Evolutionary conservation across 1,140 invertebrate genomes (phyloP), one percentile per base, ranked within the genome.

Genomic region (Panagrolaimus sp.): DNA sequence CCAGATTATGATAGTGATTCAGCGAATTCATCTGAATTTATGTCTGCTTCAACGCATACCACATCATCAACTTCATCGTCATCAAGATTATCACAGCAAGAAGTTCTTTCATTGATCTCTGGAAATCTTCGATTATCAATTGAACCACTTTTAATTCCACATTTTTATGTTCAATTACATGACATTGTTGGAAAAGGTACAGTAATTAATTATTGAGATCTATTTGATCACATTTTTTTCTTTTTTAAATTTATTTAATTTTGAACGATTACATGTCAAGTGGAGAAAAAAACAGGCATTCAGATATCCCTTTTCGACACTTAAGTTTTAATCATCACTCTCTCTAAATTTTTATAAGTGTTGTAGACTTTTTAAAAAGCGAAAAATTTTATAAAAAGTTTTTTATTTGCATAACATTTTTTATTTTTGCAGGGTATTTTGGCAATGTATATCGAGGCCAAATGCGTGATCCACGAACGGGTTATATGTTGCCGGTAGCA

Each of bases 401-500:
- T 55, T 15, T 55, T 26, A 24, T 17, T 55, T 17, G 15, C 14
- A 9, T 55, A 9, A 24, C 7, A 1, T 12, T 55, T 64, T 9
- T 64, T 9, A 7, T 38, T 38, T 38, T 48, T 74, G 66, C 67
- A 79, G 77, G 77, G n/a, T 78, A 78, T 63, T 78, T 78, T 65
- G 77, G 77, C 9, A 73, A 78, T 71, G 77, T 78, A 10, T 78
- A 78, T 68, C 44, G 72, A 67, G 77, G 77, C 6, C 32, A 67
- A 28, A 67, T 79, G 62, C 74, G 72, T 12, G 74, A 79, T 65
- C 71, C 74, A 5, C 58, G 43, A 12, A 73, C 62, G 14, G 26
- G 76, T 21, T 52, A 64, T n/a, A 32, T 15, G 15, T 62, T 63
- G 12, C 69, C 70, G 2, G 77, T 78, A 3, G 77, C 77, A 7